Base-by-base conservation (phyloP, 2,797 vertebrate species). In the Euthynnus affinis region DNA sequence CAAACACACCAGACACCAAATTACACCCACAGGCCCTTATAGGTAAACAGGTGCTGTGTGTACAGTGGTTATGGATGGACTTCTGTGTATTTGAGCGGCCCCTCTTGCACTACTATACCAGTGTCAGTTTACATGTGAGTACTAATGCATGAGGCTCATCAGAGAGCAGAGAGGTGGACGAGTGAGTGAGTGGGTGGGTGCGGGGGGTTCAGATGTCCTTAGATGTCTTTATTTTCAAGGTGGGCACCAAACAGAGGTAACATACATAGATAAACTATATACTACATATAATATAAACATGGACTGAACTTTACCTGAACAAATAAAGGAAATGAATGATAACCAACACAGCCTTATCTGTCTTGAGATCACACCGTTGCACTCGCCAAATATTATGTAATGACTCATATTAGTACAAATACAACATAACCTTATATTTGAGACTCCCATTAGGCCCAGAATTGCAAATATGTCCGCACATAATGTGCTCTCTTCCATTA, bases 21-120 rank as follows among this genome's bases (percentile, higher is more conserved):
- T 71, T 82, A 64, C 55, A 61, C 68, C 40, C 4, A 13, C 55
- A 81, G 81, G 59, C 37, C 29, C 66, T 72, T 42, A 64, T 78
- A 62, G 85, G 83, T 77, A 89, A 91, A 91, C 85, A 90, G 25
- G 29, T 49, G 37, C 25, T 72, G 58, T 84, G 73, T 82, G 60
- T 66, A 44, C 72, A 78, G 59, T 61, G 72, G 56, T 32, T 80
- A 69, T 70, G 70, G 59, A 59, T 44, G 48, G 76, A 81, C 66
- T 61, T 77, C 27, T 73, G 80, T 81, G 25, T 65, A 70, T 74
- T 23, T 53, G 60, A 76, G 51, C 34, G 49, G 55, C 68, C 57
- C 49, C 55, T 59, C 25, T 34, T 61, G 22, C 48, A 70, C 75
- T 71, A 46, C 64, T 84, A 52, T 10, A 22, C 60, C 60, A 60